Percentiles rank a stretch among this genome's conserved stretches.
Conservation (phyloP, 2,888 invertebrate species). For the Myathropa florea region DNA sequence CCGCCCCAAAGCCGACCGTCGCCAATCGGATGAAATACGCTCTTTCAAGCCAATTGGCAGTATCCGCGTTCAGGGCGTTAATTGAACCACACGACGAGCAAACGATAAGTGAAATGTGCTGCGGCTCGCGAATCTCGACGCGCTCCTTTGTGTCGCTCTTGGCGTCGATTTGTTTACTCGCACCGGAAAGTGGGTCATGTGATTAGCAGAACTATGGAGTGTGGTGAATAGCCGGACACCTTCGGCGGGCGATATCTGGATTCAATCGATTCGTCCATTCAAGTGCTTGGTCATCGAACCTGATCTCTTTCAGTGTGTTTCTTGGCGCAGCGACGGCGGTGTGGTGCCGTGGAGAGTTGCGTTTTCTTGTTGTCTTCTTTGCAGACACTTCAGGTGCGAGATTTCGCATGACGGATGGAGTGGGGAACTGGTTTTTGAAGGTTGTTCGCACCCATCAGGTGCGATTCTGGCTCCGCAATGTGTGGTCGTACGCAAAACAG, state of each 20-base stretch:
- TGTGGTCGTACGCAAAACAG: background rate
- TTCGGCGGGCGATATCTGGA: slow-evolving; percentile 7
- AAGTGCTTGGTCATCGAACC: slow-evolving; percentile 36
- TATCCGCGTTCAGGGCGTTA: background rate
- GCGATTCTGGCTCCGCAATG: background rate
- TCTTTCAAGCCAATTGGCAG: background rate
- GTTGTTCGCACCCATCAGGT: background rate
- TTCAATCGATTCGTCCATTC: slow-evolving; percentile 21
- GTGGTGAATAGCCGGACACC: background rate
- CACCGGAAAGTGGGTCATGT: slow-evolving; percentile 42
- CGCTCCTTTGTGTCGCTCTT: background rate
- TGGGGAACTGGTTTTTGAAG: background rate
- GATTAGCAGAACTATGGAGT: background rate
- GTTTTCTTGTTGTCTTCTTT: background rate
- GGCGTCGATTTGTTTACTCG: slow-evolving; percentile 16
- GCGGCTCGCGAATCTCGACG: background rate
- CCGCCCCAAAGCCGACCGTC: background rate
- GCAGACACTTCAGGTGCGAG: background rate
- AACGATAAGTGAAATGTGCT: background rate
- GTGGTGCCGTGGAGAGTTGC: too few species aligned
- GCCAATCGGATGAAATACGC: background rate
- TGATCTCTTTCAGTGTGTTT: background rate
- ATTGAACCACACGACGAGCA: background rate
- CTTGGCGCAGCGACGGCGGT: too few species aligned
- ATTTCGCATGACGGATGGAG: background rate